These are phyloP conservation scores for Lateolabrax maculatus DNA, from an alignment of 2,797 vertebrate species.

Conservation along the genomic window DNA sequence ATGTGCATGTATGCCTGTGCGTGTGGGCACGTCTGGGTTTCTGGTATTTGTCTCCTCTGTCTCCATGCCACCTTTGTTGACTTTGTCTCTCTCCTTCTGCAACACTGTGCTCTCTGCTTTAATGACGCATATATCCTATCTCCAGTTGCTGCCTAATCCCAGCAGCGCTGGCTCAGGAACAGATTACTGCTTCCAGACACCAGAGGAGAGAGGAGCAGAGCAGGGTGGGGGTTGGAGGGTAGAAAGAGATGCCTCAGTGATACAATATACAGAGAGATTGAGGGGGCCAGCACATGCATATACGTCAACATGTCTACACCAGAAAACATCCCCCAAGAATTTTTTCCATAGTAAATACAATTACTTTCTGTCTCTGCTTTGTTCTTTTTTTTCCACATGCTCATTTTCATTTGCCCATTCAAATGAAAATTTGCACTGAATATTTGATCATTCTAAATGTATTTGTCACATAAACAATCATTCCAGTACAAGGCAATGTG, in stretches of 20 bases:
- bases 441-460: neutral
- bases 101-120: conserved; percentile 76
- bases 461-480: neutral
- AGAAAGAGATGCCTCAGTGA: conserved; percentile 72
- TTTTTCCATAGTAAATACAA: conserved; percentile 12
- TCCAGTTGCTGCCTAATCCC: conserved; percentile 86
- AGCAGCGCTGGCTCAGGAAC: conserved; percentile 85
- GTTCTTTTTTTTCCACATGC: conserved; percentile 11
- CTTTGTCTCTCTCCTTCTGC: conserved; percentile 80
- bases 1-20: conserved; percentile 21
- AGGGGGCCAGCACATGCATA: conserved; percentile 41
- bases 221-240: conserved; percentile 61
- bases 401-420: conserved; percentile 21
- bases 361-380: neutral
- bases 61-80: conserved; percentile 85
- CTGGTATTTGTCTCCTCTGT: conserved; percentile 59
- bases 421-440: neutral
- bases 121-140: conserved; percentile 87
- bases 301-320: conserved; percentile 25
- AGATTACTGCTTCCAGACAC: conserved; percentile 86
- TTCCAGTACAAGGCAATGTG: neutral
- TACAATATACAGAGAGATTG: conserved; percentile 65
- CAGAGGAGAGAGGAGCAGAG: conserved; percentile 77
- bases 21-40: conserved; percentile 47
- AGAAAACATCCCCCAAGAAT: conserved; percentile 30